A percentile compares a stretch with the other conserved stretches of the same genome.
phyloP scores from a whole-genome alignment of 1,140 invertebrate genomes.

The Pteromalus puparum region DNA sequence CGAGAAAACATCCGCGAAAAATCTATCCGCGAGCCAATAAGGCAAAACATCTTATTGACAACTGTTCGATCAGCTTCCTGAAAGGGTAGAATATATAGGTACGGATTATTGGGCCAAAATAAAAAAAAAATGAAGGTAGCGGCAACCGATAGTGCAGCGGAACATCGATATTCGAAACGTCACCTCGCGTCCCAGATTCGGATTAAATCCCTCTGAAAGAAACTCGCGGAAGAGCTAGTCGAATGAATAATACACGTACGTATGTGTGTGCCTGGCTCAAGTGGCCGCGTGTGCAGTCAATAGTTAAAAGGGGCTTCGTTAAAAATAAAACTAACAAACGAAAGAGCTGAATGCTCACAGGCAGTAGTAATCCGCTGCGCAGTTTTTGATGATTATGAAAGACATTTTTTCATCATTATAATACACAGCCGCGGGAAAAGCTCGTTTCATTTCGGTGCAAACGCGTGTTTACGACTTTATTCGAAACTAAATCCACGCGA shows the following conservation, averaged over 20 bases:
- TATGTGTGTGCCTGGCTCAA: neutral
- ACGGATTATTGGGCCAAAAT: neutral
- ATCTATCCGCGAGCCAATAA: neutral
- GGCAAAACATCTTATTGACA: conserved; percentile 20
- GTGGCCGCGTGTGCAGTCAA: neutral
- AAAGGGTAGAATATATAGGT: neutral
- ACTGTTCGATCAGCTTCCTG: neutral
- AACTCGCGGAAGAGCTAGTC: neutral
- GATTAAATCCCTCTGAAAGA: neutral
- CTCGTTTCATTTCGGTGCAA: neutral
- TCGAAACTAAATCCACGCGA: neutral
- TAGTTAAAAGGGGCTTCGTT: neutral
- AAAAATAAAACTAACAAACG: no score
- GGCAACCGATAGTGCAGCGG: conserved; percentile 32
- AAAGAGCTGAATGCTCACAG: no score
- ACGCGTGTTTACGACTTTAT: neutral
- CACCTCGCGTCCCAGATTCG: neutral
- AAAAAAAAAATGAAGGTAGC: neutral
- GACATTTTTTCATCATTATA: neutral
- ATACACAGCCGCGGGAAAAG: neutral
- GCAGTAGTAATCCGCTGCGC: no score
- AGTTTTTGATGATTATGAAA: neutral
- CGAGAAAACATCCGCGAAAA: neutral
- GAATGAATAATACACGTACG: neutral
- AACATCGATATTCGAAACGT: conserved; percentile 7